phyloP scores from a whole-genome alignment of 2,888 invertebrate genomes.

The Smittia aterrima region DNA sequence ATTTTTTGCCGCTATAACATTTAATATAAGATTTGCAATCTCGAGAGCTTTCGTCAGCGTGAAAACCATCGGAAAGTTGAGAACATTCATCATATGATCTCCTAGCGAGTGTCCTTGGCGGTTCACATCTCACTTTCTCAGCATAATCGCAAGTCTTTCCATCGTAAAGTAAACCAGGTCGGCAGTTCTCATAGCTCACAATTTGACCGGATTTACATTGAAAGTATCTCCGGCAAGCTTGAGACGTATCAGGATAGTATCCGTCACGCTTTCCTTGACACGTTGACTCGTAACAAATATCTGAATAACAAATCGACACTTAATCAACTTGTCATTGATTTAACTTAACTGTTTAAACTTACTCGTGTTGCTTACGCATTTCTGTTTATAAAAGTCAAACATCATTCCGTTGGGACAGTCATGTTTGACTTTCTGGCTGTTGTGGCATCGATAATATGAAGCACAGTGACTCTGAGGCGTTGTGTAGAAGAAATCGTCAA shows the following conservation, averaged over 20 bases:
- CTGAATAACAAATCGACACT: conserved; percentile 45
- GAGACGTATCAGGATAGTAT: conserved; percentile 59
- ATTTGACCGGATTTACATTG: conserved; percentile 57
- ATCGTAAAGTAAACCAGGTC: conserved; percentile 56
- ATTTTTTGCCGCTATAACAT: conserved; percentile 47
- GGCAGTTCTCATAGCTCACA: conserved; percentile 56
- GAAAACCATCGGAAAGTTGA: conserved; percentile 48
- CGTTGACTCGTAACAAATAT: conserved; percentile 61
- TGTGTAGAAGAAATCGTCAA: conserved; percentile 53
- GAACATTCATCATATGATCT: conserved; percentile 43
- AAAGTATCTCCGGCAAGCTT: conserved; percentile 58
- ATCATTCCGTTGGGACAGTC: conserved; percentile 58
- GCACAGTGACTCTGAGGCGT: conserved; percentile 60
- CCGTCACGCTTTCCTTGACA: conserved; percentile 61
- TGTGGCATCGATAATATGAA: conserved; percentile 60
- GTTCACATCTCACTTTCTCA: conserved; percentile 55
- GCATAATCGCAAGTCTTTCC: conserved; percentile 55
- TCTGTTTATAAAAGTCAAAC: conserved; percentile 59
- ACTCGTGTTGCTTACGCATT: conserved; percentile 56
- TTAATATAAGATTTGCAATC: conserved; percentile 50
- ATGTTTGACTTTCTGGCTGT: conserved; percentile 52
- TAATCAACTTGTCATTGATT: neutral
- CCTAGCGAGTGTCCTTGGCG: conserved; percentile 51
- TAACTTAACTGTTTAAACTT: conserved; percentile 5
- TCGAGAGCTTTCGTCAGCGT: conserved; percentile 48